Evolutionary conservation across 2,797 vertebrate species (phyloP), one percentile per base, ranked within the genome.

Genomic region (Meda fulgida): DNA sequence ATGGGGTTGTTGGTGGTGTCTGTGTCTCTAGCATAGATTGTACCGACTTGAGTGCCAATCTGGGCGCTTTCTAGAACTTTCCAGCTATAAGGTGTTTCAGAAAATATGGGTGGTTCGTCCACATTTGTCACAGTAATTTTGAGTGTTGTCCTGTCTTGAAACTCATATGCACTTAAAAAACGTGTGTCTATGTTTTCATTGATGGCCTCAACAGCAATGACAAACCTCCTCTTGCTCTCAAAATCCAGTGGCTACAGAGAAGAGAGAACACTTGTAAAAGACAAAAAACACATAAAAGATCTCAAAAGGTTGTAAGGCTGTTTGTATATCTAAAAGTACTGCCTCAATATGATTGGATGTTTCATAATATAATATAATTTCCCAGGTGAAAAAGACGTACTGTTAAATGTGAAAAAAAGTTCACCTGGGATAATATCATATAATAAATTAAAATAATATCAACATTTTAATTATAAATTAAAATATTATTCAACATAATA

Each of bases 61-160:
- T 75, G 60, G 0, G 89, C 91, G 29, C 92, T 98, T 91, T 99
- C 98, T 2, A 85, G 23, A 83, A 97, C 91, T 71, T 97, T 95
- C 96, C 98, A 97, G 36, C 94, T 38, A 16, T 98, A 98, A 86
- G 84, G 82, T 0, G 93, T 85, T 0, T 77, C 83, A 5, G 91
- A 90, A 88, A 98, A 99, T 84, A 96, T 89, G 0, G 98, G 98
- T n/a, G 97, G 96, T 80, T 99, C 98, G 34, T 99, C 97, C 40
- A 95, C 96, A 26, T 99, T 96, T 82, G 94, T 89, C 83, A 99
- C 97, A 1, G 92, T 90, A 21, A 99, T 92, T 93, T 95, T 97
- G 46, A 99, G 90, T 21, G 94, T 93, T 0, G 97, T 96, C 84
- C 91, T 93, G 88, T 98, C 97, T 48, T 88, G 91, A 88, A 96